Conservation (phyloP, 2,888 invertebrate genomes). For the Blastobasis adustella region DNA sequence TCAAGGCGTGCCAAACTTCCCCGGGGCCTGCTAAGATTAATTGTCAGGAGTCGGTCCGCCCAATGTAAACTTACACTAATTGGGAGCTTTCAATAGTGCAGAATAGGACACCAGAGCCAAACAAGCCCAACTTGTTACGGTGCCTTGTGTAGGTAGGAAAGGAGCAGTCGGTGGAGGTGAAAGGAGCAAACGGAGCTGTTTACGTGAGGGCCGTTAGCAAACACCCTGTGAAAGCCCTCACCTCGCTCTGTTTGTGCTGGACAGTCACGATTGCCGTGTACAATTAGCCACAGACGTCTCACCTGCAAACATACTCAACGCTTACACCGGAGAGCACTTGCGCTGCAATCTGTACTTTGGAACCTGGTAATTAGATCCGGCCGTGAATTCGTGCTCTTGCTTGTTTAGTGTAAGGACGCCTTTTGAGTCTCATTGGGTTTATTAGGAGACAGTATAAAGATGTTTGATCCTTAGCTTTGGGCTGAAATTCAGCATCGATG, state of each 20-base stretch:
- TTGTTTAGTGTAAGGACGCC: slow-evolving; percentile 22
- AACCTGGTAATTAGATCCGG: background rate
- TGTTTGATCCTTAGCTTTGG: too few species aligned
- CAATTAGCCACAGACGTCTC: slow-evolving; percentile 62
- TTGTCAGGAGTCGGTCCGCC: too few species aligned
- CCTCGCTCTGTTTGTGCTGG: slow-evolving; percentile 55
- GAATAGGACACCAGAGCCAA: too few species aligned
- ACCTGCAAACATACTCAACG: slow-evolving; percentile 36
- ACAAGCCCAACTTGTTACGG: too few species aligned
- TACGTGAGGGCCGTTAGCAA: slow-evolving; percentile 65
- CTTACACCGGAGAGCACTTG: background rate
- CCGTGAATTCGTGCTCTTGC: slow-evolving; percentile 1
- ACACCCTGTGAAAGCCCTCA: slow-evolving; percentile 60
- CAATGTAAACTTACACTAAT: too few species aligned
- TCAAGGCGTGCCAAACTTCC: too few species aligned
- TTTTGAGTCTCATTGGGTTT: slow-evolving; percentile 21
- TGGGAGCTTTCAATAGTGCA: too few species aligned
- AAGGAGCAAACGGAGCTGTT: slow-evolving; percentile 58
- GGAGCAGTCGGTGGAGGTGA: slow-evolving; percentile 21
- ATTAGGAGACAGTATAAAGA: too few species aligned
- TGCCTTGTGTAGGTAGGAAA: background rate
- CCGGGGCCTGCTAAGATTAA: too few species aligned
- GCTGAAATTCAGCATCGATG: too few species aligned
- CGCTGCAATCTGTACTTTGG: slow-evolving; percentile 1
- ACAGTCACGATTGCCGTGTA: slow-evolving; percentile 56